phyloP scores from a whole-genome alignment of 2,888 invertebrate genomes.

The Lutraria lutraria region DNA sequence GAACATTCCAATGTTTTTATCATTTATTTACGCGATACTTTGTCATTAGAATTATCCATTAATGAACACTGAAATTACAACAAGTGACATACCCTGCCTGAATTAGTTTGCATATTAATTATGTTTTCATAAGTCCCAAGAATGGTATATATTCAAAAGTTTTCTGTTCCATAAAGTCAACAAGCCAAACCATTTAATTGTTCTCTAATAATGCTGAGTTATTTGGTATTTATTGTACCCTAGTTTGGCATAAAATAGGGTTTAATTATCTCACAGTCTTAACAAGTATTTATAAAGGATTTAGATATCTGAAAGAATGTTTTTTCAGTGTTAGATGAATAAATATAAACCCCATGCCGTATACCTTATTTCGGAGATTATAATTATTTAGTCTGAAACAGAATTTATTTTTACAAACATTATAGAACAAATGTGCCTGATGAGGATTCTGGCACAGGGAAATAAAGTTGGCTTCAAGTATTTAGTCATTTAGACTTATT shows the following conservation, averaged over 20 bases:
- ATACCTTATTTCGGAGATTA: not conserved
- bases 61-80: too few relatives aligned
- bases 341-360: not conserved
- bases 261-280: not conserved
- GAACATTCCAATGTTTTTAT: not conserved
- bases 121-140: not conserved
- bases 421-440: too few relatives aligned
- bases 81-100: too few relatives aligned
- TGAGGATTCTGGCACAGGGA: too few relatives aligned
- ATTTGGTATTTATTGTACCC: not conserved
- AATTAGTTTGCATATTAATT: too few relatives aligned
- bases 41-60: too few relatives aligned
- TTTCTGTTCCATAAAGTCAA: not conserved
- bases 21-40: too few relatives aligned
- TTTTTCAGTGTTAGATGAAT: not conserved
- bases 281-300: not conserved
- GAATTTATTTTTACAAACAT: too few relatives aligned
- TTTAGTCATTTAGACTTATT: too few relatives aligned
- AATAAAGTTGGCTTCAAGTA: too few relatives aligned
- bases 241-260: not conserved
- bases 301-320: not conserved
- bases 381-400: too few relatives aligned
- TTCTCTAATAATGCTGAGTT: not conserved
- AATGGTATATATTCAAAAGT: not conserved
- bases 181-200: not conserved